phyloP scores from a whole-genome alignment of 2,113 vertebrate species.

The Ifrita kowaldi region DNA sequence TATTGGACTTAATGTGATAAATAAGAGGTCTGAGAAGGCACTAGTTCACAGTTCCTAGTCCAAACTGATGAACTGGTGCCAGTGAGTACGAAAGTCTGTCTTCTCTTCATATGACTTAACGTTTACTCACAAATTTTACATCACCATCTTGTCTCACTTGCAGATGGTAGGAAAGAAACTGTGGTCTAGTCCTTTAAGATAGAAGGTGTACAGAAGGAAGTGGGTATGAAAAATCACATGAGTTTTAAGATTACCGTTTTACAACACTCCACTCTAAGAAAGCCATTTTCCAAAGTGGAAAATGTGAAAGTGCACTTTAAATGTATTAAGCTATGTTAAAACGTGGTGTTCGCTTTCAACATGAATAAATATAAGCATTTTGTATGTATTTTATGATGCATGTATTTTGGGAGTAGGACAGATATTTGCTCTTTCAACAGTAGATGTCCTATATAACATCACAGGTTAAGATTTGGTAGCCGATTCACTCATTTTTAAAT shows the following conservation, averaged over 20 bases:
- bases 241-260: not conserved
- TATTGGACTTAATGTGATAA: not conserved
- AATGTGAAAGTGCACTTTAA: not conserved
- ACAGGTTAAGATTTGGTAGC: not conserved
- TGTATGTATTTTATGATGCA: not conserved
- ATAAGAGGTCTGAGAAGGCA: not conserved
- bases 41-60: not conserved
- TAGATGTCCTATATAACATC: not conserved
- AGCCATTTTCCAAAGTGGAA: not conserved
- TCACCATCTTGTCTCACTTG: not conserved
- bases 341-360: not conserved
- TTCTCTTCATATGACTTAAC: not conserved
- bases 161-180: not conserved
- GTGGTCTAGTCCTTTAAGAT: not conserved
- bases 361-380: not conserved
- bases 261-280: not conserved
- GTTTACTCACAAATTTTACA: not conserved
- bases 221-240: not conserved
- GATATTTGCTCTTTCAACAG: constrained; percentile 1
- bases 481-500: not conserved
- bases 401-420: not conserved
- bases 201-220: not conserved
- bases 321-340: not conserved
- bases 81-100: not conserved
- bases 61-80: not conserved